A percentile compares a stretch with the other conserved stretches of the same genome.
Evolutionary conservation across 2,888 invertebrate species (phyloP).

Genomic region (Zelleria hepariella): DNA sequence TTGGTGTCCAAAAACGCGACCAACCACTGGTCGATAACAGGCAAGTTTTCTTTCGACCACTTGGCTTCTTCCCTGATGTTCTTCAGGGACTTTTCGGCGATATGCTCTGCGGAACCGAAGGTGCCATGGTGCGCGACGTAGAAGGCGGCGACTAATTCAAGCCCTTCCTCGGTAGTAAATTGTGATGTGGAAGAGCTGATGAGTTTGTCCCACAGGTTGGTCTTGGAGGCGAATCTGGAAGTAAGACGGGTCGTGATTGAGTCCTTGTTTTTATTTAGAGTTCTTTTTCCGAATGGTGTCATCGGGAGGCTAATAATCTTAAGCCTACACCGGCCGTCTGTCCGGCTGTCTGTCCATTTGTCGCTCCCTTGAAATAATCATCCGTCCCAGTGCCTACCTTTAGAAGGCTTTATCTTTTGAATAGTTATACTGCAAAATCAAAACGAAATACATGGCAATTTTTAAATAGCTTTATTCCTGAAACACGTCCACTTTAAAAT

Average conservation of each 20-base stretch:
- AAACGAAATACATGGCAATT: too few species aligned
- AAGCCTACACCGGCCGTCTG: too few species aligned
- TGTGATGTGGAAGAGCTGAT: constrained; percentile 81
- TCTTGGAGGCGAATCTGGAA: constrained; percentile 76
- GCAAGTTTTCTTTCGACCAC: constrained; percentile 83
- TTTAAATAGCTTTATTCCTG: too few species aligned
- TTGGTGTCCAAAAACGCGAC: constrained; percentile 61
- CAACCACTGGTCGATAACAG: constrained; percentile 81
- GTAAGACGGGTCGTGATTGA: background rate
- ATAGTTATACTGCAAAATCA: too few species aligned
- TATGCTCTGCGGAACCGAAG: constrained; percentile 80
- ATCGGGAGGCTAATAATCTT: too few species aligned
- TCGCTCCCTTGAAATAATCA: too few species aligned
- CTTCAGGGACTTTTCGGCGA: constrained; percentile 79
- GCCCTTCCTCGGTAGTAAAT: constrained; percentile 82
- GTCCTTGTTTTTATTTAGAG: too few species aligned
- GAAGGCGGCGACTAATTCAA: constrained; percentile 77
- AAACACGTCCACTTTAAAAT: too few species aligned
- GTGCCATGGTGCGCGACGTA: constrained; percentile 76
- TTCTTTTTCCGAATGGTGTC: too few species aligned
- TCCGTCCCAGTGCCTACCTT: too few species aligned
- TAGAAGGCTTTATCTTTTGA: too few species aligned
- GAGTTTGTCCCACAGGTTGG: constrained; percentile 82
- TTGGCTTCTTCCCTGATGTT: constrained; percentile 82
- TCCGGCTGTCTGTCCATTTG: too few species aligned